Conservation (phyloP, 2,113 vertebrate genomes). For the Xiphophorus maculatus region DNA sequence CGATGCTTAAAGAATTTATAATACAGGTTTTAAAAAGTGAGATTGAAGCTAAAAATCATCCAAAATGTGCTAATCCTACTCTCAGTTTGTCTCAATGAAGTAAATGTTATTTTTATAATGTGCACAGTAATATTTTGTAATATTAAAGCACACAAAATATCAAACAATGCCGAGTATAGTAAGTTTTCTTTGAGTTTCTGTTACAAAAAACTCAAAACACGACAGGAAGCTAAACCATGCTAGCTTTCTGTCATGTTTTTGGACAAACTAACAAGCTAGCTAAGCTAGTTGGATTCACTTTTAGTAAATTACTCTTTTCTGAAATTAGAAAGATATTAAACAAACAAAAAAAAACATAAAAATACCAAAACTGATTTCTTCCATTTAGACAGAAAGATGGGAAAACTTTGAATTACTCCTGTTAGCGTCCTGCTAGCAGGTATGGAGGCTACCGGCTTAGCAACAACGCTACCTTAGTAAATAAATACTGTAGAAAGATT, state of each 20-base stretch:
- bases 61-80: neutral
- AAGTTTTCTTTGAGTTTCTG: neutral
- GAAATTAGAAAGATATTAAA: neutral
- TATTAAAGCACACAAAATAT: neutral
- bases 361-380: too few species aligned
- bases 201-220: neutral
- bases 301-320: neutral
- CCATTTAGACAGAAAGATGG: neutral
- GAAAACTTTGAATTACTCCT: neutral
- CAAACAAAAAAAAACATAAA: too few species aligned
- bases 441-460: neutral
- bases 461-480: slow-evolving; percentile 2
- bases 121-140: too few species aligned
- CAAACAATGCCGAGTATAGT: neutral
- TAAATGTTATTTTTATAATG: neutral
- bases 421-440: neutral
- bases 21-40: too few species aligned
- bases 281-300: neutral
- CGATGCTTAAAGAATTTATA: too few species aligned
- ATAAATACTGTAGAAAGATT: neutral
- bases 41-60: too few species aligned
- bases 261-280: neutral
- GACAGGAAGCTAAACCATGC: neutral
- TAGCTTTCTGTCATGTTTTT: too few species aligned
- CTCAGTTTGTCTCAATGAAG: neutral